Percentiles rank a stretch among this genome's conserved stretches.
phyloP scores from a whole-genome alignment of 2,888 invertebrate genomes.

The Drosophila mayaguana region DNA sequence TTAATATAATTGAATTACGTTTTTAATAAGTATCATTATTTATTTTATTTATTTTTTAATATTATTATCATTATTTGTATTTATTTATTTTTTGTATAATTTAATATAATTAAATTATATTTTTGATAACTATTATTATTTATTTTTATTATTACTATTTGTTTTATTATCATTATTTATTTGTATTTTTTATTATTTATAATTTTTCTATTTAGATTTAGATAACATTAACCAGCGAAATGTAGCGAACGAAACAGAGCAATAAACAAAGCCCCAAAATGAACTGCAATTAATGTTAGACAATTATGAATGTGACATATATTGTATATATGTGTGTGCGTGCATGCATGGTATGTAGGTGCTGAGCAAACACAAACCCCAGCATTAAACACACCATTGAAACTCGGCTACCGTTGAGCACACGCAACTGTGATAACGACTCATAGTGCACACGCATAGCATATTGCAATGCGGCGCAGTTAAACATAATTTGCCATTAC shows the following conservation, averaged over 20 bases:
- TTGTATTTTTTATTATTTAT: no score
- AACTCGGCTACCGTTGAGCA: conserved; percentile 2
- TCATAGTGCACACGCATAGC: conserved; percentile 4
- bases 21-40: no score
- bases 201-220: no score
- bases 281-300: not conserved
- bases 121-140: no score
- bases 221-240: not conserved
- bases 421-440: not conserved
- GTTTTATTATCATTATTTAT: no score
- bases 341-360: not conserved
- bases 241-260: not conserved
- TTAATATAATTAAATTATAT: no score
- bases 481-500: conserved; percentile 56
- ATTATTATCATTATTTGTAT: no score
- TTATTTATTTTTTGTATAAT: no score
- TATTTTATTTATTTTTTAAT: no score
- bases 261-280: not conserved
- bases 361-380: not conserved
- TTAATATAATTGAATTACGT: no score
- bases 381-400: conserved; percentile 9
- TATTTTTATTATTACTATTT: no score
- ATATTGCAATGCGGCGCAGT: conserved; percentile 19
- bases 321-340: not conserved
- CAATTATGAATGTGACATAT: conserved; percentile 10